A percentile compares a stretch with the other conserved stretches of the same genome.
Conservation (phyloP, 2,888 invertebrate genomes). For the Drosophila colorata region DNA sequence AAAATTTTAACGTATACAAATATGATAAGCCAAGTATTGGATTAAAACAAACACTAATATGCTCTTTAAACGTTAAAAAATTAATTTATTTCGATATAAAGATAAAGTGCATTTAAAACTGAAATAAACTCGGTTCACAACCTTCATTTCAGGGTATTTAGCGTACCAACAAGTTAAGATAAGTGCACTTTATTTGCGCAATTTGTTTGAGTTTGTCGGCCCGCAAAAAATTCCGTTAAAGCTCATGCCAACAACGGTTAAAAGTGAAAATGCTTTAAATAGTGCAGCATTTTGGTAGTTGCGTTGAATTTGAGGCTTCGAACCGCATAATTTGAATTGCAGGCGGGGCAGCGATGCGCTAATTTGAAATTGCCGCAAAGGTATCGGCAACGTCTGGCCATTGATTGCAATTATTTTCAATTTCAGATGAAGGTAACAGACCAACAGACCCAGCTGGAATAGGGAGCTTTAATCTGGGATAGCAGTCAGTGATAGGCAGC, state of each 20-base stretch:
- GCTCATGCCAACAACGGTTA: background rate
- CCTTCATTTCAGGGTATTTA: constrained; percentile 18
- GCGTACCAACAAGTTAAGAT: background rate
- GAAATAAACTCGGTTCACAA: no score
- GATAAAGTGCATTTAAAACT: no score
- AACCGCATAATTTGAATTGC: constrained; percentile 42
- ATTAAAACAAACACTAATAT: no score
- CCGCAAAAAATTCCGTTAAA: constrained; percentile 13
- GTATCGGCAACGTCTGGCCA: constrained; percentile 50
- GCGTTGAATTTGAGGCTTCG: constrained; percentile 1
- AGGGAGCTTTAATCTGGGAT: background rate
- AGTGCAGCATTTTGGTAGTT: background rate
- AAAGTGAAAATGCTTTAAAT: constrained; percentile 32
- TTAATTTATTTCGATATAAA: no score
- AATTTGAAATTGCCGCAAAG: constrained; percentile 63
- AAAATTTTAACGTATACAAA: no score
- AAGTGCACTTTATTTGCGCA: constrained; percentile 24
- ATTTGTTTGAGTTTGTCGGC: constrained; percentile 21
- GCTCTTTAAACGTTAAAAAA: no score
- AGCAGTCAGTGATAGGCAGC: background rate
- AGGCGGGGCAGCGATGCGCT: constrained; percentile 41
- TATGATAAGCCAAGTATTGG: no score
- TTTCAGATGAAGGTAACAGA: constrained; percentile 25
- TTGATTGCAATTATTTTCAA: constrained; percentile 70
- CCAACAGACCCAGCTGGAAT: background rate